Conservation (phyloP, 2,888 invertebrate genomes). For the Agrotis puta region DNA sequence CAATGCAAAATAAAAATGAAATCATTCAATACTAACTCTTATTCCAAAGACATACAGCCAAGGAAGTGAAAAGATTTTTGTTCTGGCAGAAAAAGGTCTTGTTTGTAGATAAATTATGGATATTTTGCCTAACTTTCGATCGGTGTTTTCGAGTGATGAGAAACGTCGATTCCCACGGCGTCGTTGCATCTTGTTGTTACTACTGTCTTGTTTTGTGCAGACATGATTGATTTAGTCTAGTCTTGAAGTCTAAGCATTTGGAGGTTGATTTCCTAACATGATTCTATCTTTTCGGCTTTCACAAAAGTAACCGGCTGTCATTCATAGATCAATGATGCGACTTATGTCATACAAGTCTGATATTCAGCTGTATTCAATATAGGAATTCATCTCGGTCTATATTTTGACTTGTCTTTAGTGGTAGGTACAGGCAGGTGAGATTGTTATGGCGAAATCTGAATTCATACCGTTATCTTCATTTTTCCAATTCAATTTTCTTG, state of each 20-base stretch:
- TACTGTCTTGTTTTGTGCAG: constrained; percentile 48
- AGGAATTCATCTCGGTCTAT: no score
- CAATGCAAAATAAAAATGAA: constrained; percentile 25
- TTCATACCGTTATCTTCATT: no score
- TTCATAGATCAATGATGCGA: neutral
- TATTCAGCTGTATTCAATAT: no score
- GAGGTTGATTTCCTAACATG: constrained; percentile 1
- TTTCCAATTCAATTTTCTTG: no score
- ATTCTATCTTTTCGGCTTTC: neutral
- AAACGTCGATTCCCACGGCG: constrained; percentile 69
- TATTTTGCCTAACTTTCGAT: constrained; percentile 70
- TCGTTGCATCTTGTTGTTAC: constrained; percentile 57
- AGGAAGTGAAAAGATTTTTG: constrained; percentile 40
- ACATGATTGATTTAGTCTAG: constrained; percentile 55
- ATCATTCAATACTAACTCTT: constrained; percentile 36
- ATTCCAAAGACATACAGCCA: constrained; percentile 17
- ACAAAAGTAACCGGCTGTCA: neutral
- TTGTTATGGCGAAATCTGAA: no score
- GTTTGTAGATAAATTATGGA: constrained; percentile 67
- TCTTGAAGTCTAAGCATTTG: constrained; percentile 20
- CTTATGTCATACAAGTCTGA: neutral
- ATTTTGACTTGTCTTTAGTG: no score
- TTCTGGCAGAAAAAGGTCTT: constrained; percentile 10
- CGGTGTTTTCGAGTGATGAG: constrained; percentile 62
- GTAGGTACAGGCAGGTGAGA: no score